Base-by-base conservation (phyloP, 1,140 invertebrate genomes). In the Drosophila erecta region DNA sequence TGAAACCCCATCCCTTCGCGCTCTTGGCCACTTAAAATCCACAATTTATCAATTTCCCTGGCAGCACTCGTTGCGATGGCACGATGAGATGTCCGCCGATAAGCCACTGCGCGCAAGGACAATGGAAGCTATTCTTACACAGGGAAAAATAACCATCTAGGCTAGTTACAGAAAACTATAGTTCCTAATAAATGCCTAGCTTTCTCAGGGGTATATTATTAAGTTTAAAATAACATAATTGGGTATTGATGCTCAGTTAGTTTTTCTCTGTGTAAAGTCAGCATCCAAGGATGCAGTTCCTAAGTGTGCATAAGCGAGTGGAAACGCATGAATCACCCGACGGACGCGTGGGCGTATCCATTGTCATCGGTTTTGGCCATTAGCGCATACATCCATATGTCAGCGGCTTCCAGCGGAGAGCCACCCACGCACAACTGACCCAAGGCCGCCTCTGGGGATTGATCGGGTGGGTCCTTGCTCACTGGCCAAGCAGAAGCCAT, bases 31-130 rank as follows among this genome's bases (percentile, higher is more conserved):
- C 75, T 83, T 87, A 72, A 87, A 87, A 69, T 87, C 71, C 67
- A 53, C 79, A 86, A 86, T 86, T 86, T 86, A 86, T 86, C 81
- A 86, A 79, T 62, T 65, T 49, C 54, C 47, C 43, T 83, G 80
- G 75, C 81, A 80, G 79, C 60, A 72, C 60, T 58, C 54, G 40
- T 60, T 66, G 71, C 66, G 66, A 74, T 74, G 57, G 35, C 30
- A 15, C 27, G 47, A 50, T 35, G 47, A 76, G 79, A 81, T 73
- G 79, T 60, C 76, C 76, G 55, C 56, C 74, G 72, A 83, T 79
- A 85, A 81, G 77, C 73, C 51, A 47, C 17, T 37, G 55, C 40
- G 47, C 53, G 77, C 35, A 50, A 60, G 43, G 66, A 44, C 64
- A 56, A 20, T 69, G 35, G 43, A 46, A 35, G 41, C 33, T 46